Evolutionary conservation across 2,797 vertebrate species (phyloP).

Genomic region (Oryzias sinensis): DNA sequence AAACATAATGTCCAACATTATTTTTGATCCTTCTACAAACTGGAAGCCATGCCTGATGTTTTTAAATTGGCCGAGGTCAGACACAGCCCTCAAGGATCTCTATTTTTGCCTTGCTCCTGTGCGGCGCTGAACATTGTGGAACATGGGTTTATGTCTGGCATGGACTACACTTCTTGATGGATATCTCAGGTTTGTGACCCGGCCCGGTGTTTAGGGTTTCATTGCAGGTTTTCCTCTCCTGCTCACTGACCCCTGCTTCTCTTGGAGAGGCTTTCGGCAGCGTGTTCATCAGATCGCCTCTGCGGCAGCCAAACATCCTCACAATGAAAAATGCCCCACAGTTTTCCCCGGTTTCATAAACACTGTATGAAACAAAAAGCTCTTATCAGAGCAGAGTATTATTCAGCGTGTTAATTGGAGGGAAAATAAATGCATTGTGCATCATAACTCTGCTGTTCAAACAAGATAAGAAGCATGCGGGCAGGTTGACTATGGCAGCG

Average conservation of each 20-base stretch:
- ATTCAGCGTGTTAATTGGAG: slow-evolving; percentile 79
- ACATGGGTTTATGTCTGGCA: background rate
- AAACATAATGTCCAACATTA: too few relatives aligned
- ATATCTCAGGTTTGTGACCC: slow-evolving; percentile 5
- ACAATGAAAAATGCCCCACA: slow-evolving; percentile 78
- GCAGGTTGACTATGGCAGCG: slow-evolving; percentile 56
- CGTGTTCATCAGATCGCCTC: slow-evolving; percentile 58
- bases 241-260: slow-evolving; percentile 58
- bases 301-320: slow-evolving; percentile 63
- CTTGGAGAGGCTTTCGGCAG: slow-evolving; percentile 52
- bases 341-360: slow-evolving; percentile 77
- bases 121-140: background rate
- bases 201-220: slow-evolving; percentile 3
- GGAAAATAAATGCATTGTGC: slow-evolving; percentile 78
- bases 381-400: slow-evolving; percentile 78
- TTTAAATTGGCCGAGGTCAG: too few relatives aligned
- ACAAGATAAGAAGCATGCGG: slow-evolving; percentile 79
- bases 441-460: slow-evolving; percentile 77
- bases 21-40: too few relatives aligned
- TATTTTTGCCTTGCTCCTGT: background rate
- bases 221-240: slow-evolving; percentile 1
- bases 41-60: too few relatives aligned
- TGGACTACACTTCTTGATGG: slow-evolving; percentile 1
- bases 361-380: slow-evolving; percentile 75
- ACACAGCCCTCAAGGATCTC: too few relatives aligned